Evolutionary conservation across 2,113 vertebrate species (phyloP).

Genomic region (Gallinago undulata): DNA sequence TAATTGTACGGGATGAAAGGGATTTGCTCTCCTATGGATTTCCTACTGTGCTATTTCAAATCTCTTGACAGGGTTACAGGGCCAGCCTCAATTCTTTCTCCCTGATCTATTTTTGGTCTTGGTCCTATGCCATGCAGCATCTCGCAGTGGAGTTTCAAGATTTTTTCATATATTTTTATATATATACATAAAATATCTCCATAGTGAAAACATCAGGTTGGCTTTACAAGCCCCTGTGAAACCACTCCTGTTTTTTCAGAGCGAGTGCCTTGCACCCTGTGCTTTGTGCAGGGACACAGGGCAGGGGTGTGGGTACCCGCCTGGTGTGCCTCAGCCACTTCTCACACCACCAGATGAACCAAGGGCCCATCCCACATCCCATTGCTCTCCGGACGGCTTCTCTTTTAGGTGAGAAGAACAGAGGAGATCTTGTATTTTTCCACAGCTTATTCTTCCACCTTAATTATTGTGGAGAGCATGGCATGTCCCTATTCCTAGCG

Average conservation of each 20-base stretch:
- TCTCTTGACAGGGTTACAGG: background rate
- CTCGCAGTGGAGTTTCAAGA: background rate
- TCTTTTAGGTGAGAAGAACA: background rate
- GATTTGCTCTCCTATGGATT: constrained; percentile 34
- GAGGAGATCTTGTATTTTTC: background rate
- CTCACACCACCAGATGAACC: background rate
- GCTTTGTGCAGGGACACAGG: background rate
- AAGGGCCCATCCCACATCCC: background rate
- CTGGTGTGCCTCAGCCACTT: background rate
- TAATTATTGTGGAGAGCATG: background rate
- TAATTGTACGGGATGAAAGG: background rate
- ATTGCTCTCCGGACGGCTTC: background rate
- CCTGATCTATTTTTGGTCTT: background rate
- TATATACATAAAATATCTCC: background rate
- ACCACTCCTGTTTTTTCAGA: background rate
- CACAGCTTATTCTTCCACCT: background rate
- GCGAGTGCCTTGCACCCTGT: background rate
- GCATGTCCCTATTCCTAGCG: fast-evolving
- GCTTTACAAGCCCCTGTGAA: background rate
- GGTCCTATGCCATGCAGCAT: background rate
- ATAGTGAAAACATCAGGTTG: background rate
- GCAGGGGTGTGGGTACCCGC: background rate
- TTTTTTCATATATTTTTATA: background rate
- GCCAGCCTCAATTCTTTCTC: background rate
- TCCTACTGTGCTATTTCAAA: background rate